Evolutionary conservation across 2,113 vertebrate genomes (phyloP), one percentile per base, ranked within the genome.

Genomic region (Gavia stellata): DNA sequence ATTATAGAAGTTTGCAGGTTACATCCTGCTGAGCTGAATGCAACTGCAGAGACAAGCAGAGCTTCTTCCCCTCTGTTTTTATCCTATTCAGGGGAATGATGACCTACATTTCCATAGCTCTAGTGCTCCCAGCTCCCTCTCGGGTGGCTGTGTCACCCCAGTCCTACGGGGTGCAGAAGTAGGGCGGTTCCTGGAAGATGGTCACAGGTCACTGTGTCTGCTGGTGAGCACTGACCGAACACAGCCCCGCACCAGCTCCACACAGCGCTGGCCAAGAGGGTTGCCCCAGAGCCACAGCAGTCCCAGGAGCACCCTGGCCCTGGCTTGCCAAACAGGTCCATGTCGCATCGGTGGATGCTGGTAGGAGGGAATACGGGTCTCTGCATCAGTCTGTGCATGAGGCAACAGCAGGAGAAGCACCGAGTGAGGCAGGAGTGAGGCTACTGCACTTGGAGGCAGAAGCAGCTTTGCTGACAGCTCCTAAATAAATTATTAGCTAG

Each of bases 401-500:
- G 53, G 61, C 82, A 81, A 19, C 62, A 71, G 82, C 75, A 71
- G 14, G 56, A 80, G 70, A 19, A 28, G 58, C 3, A 36, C 17
- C 0, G 14, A 70, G 94, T 15, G 7, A 53, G 74, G 91, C 63
- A 91, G 71, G 40, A 73, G 56, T 68, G 90, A 44, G 90, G 65
- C 88, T 73, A 4, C 31, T 13, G 71, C 61, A 34, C 61, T 10
- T 24, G 73, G 44, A 90, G 91, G 65, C 85, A 94, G 83, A 50
- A 80, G 78, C 85, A 73, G 62, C 72, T 74, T 53, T 74, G 74
- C 65, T 85, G 94, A 89, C 94, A 94, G 95, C 49, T 79, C 86
- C 91, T 97, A 89, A 97, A 97, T 97, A 98, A 98, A 90, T 95
- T 73, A 98, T 81, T 45, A 94, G 25, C 40, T 61, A 40, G 29